phyloP scores from a whole-genome alignment of 2,113 vertebrate genomes.

The Coturnix japonica region DNA sequence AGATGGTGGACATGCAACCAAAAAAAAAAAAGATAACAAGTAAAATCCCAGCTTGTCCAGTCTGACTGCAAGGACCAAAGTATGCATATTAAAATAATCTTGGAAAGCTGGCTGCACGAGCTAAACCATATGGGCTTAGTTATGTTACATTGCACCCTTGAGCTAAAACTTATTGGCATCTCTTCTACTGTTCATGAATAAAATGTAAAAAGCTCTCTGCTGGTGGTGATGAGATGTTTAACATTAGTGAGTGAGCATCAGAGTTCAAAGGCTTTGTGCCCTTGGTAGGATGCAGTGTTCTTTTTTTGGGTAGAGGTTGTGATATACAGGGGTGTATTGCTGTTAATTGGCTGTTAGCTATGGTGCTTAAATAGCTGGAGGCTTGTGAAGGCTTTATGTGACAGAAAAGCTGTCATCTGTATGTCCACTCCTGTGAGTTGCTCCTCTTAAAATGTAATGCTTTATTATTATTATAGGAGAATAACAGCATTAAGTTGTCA shows the following conservation, averaged over 20 bases:
- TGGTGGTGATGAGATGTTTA: neutral
- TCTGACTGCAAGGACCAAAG: neutral
- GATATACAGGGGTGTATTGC: neutral
- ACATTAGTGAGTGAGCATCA: neutral
- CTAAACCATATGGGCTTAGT: neutral
- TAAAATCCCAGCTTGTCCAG: neutral
- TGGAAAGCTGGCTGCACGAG: constrained; percentile 2
- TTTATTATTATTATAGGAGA: neutral
- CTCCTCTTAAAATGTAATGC: neutral
- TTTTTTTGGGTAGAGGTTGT: neutral
- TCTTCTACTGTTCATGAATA: neutral
- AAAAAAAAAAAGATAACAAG: neutral
- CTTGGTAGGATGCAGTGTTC: neutral
- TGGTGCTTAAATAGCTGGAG: neutral
- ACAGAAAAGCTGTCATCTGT: neutral
- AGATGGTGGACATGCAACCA: constrained; percentile 15
- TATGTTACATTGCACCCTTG: neutral
- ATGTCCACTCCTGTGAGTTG: neutral
- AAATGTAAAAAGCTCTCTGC: neutral
- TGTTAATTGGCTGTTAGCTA: neutral
- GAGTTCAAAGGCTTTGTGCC: neutral
- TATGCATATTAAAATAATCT: constrained; percentile 6
- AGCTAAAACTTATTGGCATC: neutral
- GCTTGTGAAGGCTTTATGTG: neutral
- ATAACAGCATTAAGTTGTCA: neutral